Evolutionary conservation across 1,140 invertebrate genomes (phyloP).

Genomic region (Whitmania pigra): DNA sequence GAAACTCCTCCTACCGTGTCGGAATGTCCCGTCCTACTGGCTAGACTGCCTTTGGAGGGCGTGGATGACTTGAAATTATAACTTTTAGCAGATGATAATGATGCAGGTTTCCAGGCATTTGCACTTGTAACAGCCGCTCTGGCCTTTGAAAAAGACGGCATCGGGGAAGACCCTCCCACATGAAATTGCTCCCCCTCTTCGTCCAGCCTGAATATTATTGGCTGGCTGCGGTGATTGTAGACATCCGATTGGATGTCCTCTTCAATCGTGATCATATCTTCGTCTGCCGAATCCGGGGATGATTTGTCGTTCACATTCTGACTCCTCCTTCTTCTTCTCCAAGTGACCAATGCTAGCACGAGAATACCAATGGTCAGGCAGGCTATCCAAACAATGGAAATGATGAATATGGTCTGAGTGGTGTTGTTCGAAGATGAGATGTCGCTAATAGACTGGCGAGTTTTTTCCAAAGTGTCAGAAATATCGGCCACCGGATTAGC

Average conservation of each 20-base stretch:
- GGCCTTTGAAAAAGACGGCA: constrained; percentile 7
- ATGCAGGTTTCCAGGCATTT: too few relatives aligned
- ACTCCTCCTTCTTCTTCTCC: background rate
- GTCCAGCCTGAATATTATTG: constrained; percentile 5
- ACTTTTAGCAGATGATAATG: too few relatives aligned
- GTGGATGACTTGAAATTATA: too few relatives aligned
- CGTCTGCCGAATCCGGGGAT: background rate
- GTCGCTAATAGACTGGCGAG: background rate
- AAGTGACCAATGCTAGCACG: background rate
- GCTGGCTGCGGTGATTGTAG: constrained; percentile 4
- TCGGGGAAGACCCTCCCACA: background rate
- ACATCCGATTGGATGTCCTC: background rate
- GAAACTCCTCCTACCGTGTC: too few relatives aligned
- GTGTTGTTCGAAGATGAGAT: background rate
- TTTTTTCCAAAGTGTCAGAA: background rate
- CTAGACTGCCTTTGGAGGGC: too few relatives aligned
- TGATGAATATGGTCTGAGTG: background rate
- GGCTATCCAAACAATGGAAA: constrained; percentile 3
- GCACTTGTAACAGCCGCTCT: background rate
- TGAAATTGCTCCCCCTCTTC: background rate
- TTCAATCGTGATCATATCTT: background rate
- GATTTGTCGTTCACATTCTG: background rate
- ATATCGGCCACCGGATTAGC: background rate
- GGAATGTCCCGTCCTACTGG: too few relatives aligned
- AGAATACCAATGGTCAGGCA: background rate